Base-by-base conservation (phyloP, 2,113 vertebrate genomes). In the Daubentonia madagascariensis region DNA sequence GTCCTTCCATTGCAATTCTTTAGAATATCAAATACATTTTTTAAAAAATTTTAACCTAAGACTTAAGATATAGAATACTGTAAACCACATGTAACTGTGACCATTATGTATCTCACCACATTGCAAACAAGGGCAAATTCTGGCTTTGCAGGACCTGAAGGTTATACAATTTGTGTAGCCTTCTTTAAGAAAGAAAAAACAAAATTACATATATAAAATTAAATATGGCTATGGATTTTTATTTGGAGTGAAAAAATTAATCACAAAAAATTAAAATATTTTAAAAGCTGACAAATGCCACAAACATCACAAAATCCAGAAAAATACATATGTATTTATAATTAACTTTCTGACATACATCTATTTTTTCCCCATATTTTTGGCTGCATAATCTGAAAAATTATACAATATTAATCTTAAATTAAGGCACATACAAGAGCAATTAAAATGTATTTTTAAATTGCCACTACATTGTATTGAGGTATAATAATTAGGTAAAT, bases 221-320 rank as follows among this genome's bases (percentile, higher is more conserved):
- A 81, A 86, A 80, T 43, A 10, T 50, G n/a, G 28, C 35, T 9
- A 32, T 52, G 43, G 22, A 67, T 63, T 79, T 73, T 91, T 76
- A 48, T 87, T 72, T 93, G 45, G 40, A 70, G 52, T 81, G 25
- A 86, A 96, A 89, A 89, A 35, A 90, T 54, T n/a, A 90, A 68
- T 37, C 13, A n/a, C 48, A 85, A 96, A 68, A 67, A 17, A 4
- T 63, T 50, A 37, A 79, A 70, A 85, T 13, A 12, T 52, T 80
- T 68, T 40, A 67, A 70, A 95, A 91, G 37, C 13, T 68, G 23
- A 8, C 57, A 50, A 76, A 79, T 57, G 17, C n/a, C 37, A 50
- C 37, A 43, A 84, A 72, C 3, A 91, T 81, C 28, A 80, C 23
- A 40, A 96, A 92, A 75, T 89, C 30, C 50, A 96, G 65, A 61